Evolutionary conservation across 1,140 invertebrate genomes (phyloP), one percentile per base, ranked within the genome.

Genomic region (Adoxophyes honmai): DNA sequence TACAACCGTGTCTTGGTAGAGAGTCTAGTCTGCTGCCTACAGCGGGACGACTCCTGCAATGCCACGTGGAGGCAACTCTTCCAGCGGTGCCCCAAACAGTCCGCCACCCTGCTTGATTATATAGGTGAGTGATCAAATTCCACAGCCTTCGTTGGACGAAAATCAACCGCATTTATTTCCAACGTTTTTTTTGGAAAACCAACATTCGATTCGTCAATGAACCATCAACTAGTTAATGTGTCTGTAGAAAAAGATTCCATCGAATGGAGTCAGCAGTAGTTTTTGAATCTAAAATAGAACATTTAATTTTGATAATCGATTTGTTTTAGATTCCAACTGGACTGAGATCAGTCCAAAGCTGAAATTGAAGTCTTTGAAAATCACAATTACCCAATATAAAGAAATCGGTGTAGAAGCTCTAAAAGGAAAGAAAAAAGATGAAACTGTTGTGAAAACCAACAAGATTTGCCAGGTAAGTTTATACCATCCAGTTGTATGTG

Each of bases 391-490:
- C 18, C 74, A 84, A 52, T 88, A 76, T 58, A 74, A 82, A 39
- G 78, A 86, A 57, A 71, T 84, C 1, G 73, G 83, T 14, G 77
- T 70, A 5, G 83, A 86, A 59, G 73, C 80, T 13, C 57, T 88
- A 34, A 86, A 80, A 58, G 83, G 83, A 4, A 88, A 88, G 61
- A 87, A 87, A 58, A 87, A 80, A 36, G 86, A 88, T 62, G 86
- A 88, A 65, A 78, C 79, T 13, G 71, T 87, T 38, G 68, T 78
- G 0, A 86, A 78, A 62, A 70, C 77, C 0, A 83, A 79, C 59
- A 86, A 83, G 55, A 81, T 83, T 67, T 87, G 83, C 75, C 83
- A 88, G 79, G 86, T 88, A 48, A 69, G 75, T 10, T 14, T 34
- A n/a, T n/a, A n/a, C n/a, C n/a, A n/a, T n/a, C n/a, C n/a, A n/a